These are phyloP conservation scores for Gallirallus australis DNA, from an alignment of 2,797 vertebrate species.

Conservation along the genomic window DNA sequence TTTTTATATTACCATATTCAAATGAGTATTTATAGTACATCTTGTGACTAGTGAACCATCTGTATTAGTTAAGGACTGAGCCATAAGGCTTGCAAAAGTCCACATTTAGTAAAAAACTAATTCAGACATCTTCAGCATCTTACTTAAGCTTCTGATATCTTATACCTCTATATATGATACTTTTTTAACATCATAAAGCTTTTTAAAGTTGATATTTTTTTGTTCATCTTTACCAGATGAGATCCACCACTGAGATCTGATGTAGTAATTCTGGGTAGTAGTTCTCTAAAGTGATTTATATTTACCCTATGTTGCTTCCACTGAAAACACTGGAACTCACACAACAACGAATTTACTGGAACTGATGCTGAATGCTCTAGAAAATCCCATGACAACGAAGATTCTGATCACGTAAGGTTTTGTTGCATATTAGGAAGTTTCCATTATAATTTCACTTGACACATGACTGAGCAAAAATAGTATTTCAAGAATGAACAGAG, in stretches of 20 bases:
- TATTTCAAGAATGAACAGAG: background rate
- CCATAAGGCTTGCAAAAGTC: background rate
- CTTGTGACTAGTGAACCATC: background rate
- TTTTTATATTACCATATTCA: background rate
- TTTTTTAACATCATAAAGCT: background rate
- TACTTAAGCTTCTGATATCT: background rate
- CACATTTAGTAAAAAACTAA: background rate
- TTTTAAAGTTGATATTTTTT: background rate
- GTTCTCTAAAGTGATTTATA: background rate
- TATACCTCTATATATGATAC: rapidly evolving
- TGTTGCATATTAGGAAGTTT: background rate
- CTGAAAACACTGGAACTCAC: background rate
- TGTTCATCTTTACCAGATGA: background rate
- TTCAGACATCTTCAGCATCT: background rate
- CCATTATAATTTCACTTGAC: background rate
- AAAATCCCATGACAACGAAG: background rate
- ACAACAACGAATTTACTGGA: background rate
- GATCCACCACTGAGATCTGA: background rate
- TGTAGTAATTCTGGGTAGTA: background rate
- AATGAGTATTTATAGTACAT: background rate
- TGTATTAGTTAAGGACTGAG: background rate
- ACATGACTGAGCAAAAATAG: background rate
- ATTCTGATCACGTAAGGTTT: background rate
- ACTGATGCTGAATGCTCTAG: background rate
- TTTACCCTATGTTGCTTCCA: background rate